Conservation (phyloP, 2,888 invertebrate genomes). For the Rhynchonema sp. region DNA sequence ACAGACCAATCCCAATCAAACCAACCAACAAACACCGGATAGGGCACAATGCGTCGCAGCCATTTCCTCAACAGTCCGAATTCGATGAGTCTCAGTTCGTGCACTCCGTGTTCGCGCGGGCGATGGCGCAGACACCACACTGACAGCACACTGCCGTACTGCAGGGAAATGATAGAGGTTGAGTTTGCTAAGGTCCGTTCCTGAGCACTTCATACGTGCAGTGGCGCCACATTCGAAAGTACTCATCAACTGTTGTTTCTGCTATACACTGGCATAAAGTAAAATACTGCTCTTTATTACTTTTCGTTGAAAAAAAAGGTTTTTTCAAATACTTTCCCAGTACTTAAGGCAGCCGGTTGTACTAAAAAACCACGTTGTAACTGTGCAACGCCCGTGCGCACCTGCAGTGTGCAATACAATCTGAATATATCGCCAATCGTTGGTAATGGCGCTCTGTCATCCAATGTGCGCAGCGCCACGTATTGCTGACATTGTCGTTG, state of each 20-base stretch:
- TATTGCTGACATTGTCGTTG: slow-evolving; percentile 1
- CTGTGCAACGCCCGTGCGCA: too few species aligned
- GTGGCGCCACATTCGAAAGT: too few species aligned
- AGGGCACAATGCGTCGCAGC: slow-evolving; percentile 1
- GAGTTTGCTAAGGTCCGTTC: too few species aligned
- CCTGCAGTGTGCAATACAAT: slow-evolving; percentile 5
- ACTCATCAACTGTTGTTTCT: too few species aligned
- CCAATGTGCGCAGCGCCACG: neutral
- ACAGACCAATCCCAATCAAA: too few species aligned
- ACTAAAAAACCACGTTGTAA: too few species aligned
- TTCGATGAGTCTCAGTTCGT: slow-evolving; percentile 7
- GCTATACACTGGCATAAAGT: too few species aligned
- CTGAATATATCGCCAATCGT: slow-evolving; percentile 1
- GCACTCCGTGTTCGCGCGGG: slow-evolving; percentile 5
- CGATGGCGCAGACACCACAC: slow-evolving; percentile 6
- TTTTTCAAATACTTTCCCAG: too few species aligned
- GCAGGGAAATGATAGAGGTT: neutral
- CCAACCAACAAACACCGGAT: slow-evolving; percentile 4
- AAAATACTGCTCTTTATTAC: too few species aligned
- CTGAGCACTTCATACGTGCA: too few species aligned
- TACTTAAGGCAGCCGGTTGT: too few species aligned
- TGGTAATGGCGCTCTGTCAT: neutral
- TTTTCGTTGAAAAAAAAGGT: too few species aligned
- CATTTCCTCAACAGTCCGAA: slow-evolving; percentile 2
- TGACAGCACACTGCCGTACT: neutral